Evolutionary conservation across 2,113 vertebrate species (phyloP), one percentile per base, ranked within the genome.

Genomic region (Pagrus major): DNA sequence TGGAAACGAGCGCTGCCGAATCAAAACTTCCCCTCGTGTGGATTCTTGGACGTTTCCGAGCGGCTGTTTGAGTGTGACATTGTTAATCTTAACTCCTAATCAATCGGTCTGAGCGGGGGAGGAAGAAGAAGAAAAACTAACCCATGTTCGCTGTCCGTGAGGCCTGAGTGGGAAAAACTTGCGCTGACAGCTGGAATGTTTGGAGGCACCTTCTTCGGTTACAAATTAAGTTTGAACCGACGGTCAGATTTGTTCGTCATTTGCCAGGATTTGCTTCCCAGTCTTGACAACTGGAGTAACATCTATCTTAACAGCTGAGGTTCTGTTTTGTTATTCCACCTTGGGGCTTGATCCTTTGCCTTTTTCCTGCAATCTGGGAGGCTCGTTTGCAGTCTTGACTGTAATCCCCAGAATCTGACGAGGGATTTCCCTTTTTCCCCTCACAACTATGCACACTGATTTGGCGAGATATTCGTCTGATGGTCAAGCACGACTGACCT

Each of bases 151-250:
- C 41, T 31, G 55, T 59, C 64, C 6, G 20, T 33, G 72, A 56
- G 44, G n/a, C 54, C 29, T 51, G 8, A 75, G 47, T 35, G 21
- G 72, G 56, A 29, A 29, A 59, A 60, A 41, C 29, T 42, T 44
- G 65, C 25, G 58, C 66, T 71, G 80, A 85, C 76, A 60, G 35
- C 15, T 21, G 64, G 79, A 83, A 69, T 81, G 61, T 76, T 79
- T 81, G 5, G 4, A 76, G 42, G 69, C 83, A 71, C 75, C 76
- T 86, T 77, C 84, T 88, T 12, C 1, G 25, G 21, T 86, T 86
- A 61, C 78, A 77, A 82, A 80, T 75, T 23, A 67, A 82, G 67
- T 88, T 66, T 58, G 66, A 78, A n/a, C 64, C 29, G 60, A 69
- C 21, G 9, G 37, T 79, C 72, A 55, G 25, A 64, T 80, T 75